Conservation (phyloP, 2,888 invertebrate species). For the Andricus quercusramuli region DNA sequence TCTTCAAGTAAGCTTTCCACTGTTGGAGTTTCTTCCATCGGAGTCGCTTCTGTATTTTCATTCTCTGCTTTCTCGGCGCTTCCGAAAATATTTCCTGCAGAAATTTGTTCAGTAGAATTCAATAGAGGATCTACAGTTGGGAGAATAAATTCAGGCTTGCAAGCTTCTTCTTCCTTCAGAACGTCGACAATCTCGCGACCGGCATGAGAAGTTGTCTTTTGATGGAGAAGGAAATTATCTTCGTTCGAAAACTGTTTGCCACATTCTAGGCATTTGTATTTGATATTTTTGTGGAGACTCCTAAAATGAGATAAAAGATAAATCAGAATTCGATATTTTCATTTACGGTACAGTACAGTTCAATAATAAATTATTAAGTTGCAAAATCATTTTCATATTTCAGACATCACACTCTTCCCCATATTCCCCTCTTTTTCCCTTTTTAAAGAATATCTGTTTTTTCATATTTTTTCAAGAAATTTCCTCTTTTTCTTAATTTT, state of each 20-base stretch:
- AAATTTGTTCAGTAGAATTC: slow-evolving; percentile 36
- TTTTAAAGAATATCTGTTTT: too few relatives aligned
- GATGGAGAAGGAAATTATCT: slow-evolving; percentile 81
- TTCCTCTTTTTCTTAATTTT: too few relatives aligned
- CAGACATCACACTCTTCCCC: too few relatives aligned
- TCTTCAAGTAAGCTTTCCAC: neutral
- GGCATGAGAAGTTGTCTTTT: slow-evolving; percentile 80
- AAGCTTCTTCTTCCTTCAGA: slow-evolving; percentile 45
- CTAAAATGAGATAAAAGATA: slow-evolving; percentile 56
- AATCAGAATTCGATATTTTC: neutral
- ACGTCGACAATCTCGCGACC: slow-evolving; percentile 80
- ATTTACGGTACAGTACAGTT: neutral
- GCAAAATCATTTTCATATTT: too few relatives aligned
- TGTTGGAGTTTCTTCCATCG: neutral
- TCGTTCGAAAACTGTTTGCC: slow-evolving; percentile 79
- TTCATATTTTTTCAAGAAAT: too few relatives aligned
- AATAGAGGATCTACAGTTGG: neutral
- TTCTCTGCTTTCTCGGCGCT: neutral
- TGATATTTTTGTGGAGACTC: slow-evolving; percentile 82
- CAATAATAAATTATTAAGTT: too few relatives aligned
- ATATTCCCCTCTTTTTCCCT: too few relatives aligned
- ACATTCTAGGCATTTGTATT: slow-evolving; percentile 82
- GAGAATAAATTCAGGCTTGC: slow-evolving; percentile 21
- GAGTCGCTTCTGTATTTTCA: slow-evolving; percentile 14
- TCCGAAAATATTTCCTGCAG: neutral